Evolutionary conservation across 2,113 vertebrate species (phyloP).

Genomic region (Brachionichthys hirsutus): DNA sequence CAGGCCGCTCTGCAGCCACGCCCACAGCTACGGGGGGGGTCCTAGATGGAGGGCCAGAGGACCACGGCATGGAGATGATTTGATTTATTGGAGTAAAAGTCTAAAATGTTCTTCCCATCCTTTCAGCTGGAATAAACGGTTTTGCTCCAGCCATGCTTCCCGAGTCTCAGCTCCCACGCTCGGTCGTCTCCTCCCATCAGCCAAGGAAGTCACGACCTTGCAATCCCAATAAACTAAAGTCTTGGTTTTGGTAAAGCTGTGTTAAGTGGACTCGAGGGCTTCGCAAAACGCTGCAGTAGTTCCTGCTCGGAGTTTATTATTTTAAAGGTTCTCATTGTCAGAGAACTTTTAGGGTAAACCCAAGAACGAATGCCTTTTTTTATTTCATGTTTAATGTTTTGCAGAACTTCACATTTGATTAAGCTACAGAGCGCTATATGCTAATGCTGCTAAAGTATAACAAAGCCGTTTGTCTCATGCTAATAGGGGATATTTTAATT

Average conservation of each 20-base stretch:
- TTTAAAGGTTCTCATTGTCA: background rate
- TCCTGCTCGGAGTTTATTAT: conserved; percentile 12
- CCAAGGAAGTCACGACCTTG: conserved; percentile 7
- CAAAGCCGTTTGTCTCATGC: background rate
- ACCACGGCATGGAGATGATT: conserved; percentile 21
- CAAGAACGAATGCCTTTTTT: conserved; percentile 1
- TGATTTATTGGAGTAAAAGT: background rate
- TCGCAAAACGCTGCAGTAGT: background rate
- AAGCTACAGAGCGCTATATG: background rate
- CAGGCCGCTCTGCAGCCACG: conserved; percentile 40
- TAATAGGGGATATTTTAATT: conserved; percentile 7
- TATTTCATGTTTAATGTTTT: background rate
- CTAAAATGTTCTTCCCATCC: background rate
- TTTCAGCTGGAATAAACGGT: background rate
- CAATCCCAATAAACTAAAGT: background rate
- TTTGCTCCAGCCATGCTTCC: background rate
- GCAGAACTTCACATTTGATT: background rate
- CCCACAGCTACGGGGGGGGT: conserved; percentile 30
- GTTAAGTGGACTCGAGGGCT: background rate
- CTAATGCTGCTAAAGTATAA: background rate
- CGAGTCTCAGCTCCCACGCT: background rate
- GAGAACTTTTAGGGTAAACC: background rate
- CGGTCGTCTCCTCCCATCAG: background rate
- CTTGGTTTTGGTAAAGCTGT: background rate
- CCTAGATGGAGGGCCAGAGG: conserved; percentile 31